Evolutionary conservation across 2,113 vertebrate species (phyloP).

Genomic region (Morphnarchus princeps): DNA sequence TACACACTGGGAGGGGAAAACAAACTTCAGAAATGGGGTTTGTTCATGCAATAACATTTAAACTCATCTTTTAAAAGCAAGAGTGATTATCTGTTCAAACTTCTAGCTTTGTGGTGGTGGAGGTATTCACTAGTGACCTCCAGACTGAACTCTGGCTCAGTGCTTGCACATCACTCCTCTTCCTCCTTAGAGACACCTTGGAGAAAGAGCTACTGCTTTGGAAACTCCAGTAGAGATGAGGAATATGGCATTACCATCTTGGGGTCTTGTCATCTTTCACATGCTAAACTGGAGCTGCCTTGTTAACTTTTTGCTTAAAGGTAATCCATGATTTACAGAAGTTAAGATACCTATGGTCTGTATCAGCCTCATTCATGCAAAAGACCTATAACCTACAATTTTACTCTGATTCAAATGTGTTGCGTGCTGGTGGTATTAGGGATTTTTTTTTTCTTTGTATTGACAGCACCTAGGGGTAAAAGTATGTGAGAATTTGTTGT

Average conservation of each 20-base stretch:
- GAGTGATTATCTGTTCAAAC: background rate
- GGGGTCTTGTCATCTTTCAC: accelerated
- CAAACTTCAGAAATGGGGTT: background rate
- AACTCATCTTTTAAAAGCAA: background rate
- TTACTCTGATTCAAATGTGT: background rate
- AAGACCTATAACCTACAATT: background rate
- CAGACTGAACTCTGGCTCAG: background rate
- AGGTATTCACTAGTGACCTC: background rate
- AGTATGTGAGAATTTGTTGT: background rate
- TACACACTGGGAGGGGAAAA: background rate
- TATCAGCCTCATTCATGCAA: background rate
- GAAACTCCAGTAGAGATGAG: background rate
- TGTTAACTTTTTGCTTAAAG: background rate
- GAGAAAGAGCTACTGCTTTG: background rate
- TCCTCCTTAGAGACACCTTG: background rate
- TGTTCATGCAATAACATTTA: background rate
- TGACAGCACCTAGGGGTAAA: background rate
- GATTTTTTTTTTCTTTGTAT: background rate
- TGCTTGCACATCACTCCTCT: background rate
- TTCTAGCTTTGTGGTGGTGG: background rate
- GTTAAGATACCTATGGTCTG: background rate
- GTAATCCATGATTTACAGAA: background rate
- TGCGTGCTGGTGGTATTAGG: background rate
- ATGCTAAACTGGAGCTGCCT: background rate
- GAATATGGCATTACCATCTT: background rate